These are phyloP conservation scores for Carcina quercana DNA, from an alignment of 2,888 invertebrate genomes.

Conservation along the genomic window DNA sequence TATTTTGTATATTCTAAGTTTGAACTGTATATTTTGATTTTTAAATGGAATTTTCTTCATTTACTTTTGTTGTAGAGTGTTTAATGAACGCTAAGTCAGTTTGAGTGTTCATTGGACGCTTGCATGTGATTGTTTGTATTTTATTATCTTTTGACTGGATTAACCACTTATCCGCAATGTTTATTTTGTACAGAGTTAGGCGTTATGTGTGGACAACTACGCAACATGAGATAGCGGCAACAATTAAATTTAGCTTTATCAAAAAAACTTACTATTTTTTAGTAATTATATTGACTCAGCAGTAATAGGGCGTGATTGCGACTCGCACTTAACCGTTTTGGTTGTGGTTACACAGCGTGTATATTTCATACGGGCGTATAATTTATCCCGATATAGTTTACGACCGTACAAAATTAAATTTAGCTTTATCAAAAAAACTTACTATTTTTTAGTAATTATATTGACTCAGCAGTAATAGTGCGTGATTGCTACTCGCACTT, in stretches of 20 bases:
- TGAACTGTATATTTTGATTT: conserved; percentile 8
- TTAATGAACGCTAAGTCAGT: conserved; percentile 5
- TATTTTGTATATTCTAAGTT: conserved; percentile 7
- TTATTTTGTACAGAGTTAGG: conserved; percentile 2
- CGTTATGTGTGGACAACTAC: not conserved
- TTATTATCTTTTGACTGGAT: conserved; percentile 20
- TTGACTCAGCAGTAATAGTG: too few relatives aligned
- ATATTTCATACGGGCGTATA: too few relatives aligned
- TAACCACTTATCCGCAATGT: conserved; percentile 6
- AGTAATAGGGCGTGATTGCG: too few relatives aligned
- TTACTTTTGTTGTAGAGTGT: conserved; percentile 19
- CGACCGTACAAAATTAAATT: too few relatives aligned
- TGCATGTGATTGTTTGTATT: conserved; percentile 34
- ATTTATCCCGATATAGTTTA: too few relatives aligned
- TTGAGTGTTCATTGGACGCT: conserved; percentile 10
- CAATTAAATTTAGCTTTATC: not conserved
- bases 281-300: not conserved
- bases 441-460: too few relatives aligned
- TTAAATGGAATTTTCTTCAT: conserved; percentile 22
- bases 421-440: too few relatives aligned
- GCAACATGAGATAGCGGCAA: not conserved
- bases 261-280: not conserved
- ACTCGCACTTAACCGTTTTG: too few relatives aligned
- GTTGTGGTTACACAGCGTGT: too few relatives aligned
- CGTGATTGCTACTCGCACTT: too few relatives aligned